A percentile compares a stretch with the other conserved stretches of the same genome.
phyloP scores from a whole-genome alignment of 2,797 vertebrate species.

The Sebastes steindachneri region DNA sequence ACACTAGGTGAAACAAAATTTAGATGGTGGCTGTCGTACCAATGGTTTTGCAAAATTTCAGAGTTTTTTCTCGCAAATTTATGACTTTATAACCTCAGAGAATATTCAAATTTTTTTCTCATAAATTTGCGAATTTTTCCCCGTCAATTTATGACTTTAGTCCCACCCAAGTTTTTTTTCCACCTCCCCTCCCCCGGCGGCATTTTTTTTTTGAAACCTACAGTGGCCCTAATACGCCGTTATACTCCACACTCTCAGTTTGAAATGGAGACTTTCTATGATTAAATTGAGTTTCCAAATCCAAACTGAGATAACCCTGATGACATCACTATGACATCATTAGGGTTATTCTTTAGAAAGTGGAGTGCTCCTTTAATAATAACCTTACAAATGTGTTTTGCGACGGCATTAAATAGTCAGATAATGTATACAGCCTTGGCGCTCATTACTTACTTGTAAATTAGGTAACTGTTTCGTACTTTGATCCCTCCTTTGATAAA shows the following conservation, averaged over 20 bases:
- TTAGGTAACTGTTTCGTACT: conserved; percentile 89
- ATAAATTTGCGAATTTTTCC: no score
- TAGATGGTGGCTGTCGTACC: no score
- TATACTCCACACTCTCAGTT: background rate
- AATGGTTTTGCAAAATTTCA: no score
- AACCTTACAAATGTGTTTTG: background rate
- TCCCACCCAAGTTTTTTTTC: no score
- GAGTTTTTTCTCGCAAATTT: no score
- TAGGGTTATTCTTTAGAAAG: background rate
- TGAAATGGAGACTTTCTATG: background rate
- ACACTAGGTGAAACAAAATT: no score
- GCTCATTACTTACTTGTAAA: conserved; percentile 87
- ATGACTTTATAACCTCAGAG: no score
- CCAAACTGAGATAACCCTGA: background rate
- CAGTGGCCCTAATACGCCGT: no score
- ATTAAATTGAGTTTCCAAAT: background rate
- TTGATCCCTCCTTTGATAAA: conserved; percentile 92
- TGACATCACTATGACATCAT: background rate
- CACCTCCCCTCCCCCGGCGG: no score
- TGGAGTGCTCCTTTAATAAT: background rate
- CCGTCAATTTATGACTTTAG: no score
- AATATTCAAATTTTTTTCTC: no score
- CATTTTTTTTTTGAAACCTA: no score
- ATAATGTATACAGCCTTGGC: background rate
- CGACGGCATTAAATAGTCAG: background rate